A percentile compares a stretch with the other conserved stretches of the same genome.
These are phyloP conservation scores for Nycteola revayana DNA, from an alignment of 2,888 invertebrate genomes.

Conservation along the genomic window DNA sequence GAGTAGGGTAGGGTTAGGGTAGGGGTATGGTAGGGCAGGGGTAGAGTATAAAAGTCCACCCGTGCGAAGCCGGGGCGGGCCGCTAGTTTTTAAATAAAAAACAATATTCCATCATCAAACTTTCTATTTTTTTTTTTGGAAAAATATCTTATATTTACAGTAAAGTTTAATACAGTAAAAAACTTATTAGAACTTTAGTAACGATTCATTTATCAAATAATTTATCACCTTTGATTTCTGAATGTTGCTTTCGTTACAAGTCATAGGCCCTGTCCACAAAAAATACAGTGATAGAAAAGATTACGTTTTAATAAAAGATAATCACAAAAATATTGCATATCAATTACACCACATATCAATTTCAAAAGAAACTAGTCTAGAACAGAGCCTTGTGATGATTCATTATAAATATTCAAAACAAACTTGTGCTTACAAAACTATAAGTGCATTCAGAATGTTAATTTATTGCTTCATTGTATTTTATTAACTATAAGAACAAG, in stretches of 20 bases:
- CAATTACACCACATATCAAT: too few species aligned
- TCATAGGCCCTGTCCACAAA: constrained; percentile 9
- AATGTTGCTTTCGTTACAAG: neutral
- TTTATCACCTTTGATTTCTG: constrained; percentile 11
- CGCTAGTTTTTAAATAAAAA: too few species aligned
- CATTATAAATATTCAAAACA: constrained; percentile 16
- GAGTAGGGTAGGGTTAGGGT: too few species aligned
- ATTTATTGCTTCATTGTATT: constrained; percentile 12
- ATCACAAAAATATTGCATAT: too few species aligned
- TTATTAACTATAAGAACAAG: constrained; percentile 16
- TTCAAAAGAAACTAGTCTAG: neutral
- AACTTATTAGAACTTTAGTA: constrained; percentile 27
- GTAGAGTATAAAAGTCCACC: too few species aligned
- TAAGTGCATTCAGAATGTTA: constrained; percentile 23
- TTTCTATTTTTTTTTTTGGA: constrained; percentile 43
- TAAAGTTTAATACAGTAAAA: constrained; percentile 39
- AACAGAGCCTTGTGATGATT: constrained; percentile 24
- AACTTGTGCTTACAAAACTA: constrained; percentile 24
- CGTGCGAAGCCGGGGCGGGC: too few species aligned
- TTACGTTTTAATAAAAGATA: too few species aligned
- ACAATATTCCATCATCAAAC: constrained; percentile 25
- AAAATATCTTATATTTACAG: constrained; percentile 50
- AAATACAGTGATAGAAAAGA: neutral
- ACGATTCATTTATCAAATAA: constrained; percentile 22
- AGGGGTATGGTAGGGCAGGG: too few species aligned